phyloP scores from a whole-genome alignment of 2,113 vertebrate species.

The Tupaia tana region DNA sequence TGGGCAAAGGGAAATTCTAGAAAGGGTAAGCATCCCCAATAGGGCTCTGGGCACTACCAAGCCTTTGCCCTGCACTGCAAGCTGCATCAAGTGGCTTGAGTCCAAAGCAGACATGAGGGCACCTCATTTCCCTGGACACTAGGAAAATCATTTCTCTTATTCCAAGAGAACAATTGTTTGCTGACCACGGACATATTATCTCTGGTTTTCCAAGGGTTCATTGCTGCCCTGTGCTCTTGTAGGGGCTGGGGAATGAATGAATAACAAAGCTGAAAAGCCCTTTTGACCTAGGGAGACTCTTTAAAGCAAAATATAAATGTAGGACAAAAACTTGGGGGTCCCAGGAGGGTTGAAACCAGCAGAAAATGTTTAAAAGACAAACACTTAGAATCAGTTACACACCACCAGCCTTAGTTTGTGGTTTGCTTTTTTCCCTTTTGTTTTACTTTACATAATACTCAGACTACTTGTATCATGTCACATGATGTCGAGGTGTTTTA shows the following conservation, averaged over 20 bases:
- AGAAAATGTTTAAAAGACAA: constrained; percentile 39
- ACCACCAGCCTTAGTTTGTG: background rate
- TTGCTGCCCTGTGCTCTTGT: background rate
- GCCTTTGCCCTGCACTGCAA: background rate
- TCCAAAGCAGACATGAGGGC: background rate
- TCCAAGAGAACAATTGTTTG: constrained; percentile 33
- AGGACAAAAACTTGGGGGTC: background rate
- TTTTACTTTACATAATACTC: background rate
- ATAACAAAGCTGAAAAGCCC: constrained; percentile 51
- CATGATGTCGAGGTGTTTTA: constrained; percentile 39
- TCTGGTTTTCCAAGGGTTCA: constrained; percentile 44
- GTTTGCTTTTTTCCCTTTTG: background rate
- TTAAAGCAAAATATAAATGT: constrained; percentile 43
- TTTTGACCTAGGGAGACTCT: constrained; percentile 12
- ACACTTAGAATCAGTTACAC: background rate
- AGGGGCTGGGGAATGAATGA: constrained; percentile 28
- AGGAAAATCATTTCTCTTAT: background rate
- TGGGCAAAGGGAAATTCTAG: constrained; percentile 40
- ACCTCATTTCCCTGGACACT: background rate
- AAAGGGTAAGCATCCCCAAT: background rate
- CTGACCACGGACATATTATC: background rate
- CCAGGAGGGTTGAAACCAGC: background rate
- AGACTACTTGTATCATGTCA: background rate
- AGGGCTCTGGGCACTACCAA: background rate
- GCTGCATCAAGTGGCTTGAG: background rate